Conservation (phyloP, 2,113 vertebrate species). For the Prinia subflava region DNA sequence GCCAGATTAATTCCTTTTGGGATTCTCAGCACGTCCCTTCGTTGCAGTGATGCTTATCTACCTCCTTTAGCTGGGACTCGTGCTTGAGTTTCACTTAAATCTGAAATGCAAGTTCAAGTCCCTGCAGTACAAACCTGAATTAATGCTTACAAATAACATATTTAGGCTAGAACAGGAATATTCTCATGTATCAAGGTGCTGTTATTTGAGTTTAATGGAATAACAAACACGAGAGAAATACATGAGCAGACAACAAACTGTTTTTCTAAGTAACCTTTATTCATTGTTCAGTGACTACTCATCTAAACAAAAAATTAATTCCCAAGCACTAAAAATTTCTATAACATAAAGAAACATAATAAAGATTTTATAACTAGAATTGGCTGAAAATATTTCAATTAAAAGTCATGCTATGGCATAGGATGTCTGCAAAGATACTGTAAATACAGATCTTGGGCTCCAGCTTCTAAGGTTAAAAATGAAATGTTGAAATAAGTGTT, state of each 20-base stretch:
- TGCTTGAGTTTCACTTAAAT: background rate
- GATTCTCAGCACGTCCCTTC: background rate
- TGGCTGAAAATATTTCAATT: background rate
- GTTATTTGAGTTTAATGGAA: background rate
- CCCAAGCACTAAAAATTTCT: background rate
- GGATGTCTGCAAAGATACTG: background rate
- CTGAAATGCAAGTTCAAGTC: background rate
- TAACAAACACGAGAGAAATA: background rate
- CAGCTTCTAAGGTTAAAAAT: background rate
- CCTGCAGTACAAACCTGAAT: background rate
- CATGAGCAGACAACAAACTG: rapidly evolving
- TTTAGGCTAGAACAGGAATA: background rate
- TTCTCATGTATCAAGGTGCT: background rate
- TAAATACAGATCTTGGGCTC: background rate
- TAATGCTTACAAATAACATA: background rate
- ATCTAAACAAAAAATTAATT: background rate
- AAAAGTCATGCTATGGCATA: background rate
- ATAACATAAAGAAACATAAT: background rate
- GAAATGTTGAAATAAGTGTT: background rate
- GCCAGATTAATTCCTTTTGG: background rate
- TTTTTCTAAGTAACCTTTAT: background rate
- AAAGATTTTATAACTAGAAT: background rate
- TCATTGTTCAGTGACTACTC: background rate
- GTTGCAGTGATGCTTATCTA: background rate
- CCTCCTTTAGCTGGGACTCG: background rate